These are phyloP conservation scores for Drosophila subquinaria DNA, from an alignment of 2,888 invertebrate genomes.

Conservation along the genomic window DNA sequence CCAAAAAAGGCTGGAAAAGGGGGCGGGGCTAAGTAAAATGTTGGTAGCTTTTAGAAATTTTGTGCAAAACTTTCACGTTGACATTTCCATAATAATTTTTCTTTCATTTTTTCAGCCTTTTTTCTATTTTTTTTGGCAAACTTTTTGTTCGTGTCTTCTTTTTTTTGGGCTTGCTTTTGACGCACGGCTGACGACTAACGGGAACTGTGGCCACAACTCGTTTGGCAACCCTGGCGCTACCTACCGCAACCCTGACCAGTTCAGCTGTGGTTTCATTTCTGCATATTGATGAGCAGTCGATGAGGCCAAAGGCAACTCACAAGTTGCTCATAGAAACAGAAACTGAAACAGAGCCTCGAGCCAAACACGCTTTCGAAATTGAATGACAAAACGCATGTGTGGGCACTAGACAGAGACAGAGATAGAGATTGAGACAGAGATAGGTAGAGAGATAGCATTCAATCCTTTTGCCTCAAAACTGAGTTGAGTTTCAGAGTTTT, in stretches of 20 bases:
- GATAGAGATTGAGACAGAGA: background rate
- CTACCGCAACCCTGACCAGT: constrained; percentile 1
- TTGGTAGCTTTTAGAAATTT: constrained; percentile 57
- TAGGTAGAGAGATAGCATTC: constrained; percentile 19
- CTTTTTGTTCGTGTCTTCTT: constrained; percentile 10
- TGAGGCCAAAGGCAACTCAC: constrained; percentile 44
- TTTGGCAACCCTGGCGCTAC: constrained; percentile 18
- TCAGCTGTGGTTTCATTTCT: constrained; percentile 51
- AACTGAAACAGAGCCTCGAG: constrained; percentile 8
- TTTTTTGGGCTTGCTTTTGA: constrained; percentile 63
- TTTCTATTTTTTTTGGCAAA: background rate
- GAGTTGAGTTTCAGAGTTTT: constrained; percentile 10
- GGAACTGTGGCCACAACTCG: constrained; percentile 42
- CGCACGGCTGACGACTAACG: constrained; percentile 69
- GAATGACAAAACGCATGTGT: constrained; percentile 77
- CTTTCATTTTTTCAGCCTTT: constrained; percentile 44
- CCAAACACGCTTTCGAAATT: constrained; percentile 63
- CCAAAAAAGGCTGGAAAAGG: background rate
- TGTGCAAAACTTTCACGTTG: constrained; percentile 78
- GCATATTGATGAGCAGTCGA: constrained; percentile 70
- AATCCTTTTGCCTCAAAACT: constrained; percentile 47
- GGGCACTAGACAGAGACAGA: constrained; percentile 33
- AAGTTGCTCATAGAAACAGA: constrained; percentile 19
- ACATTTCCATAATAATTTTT: constrained; percentile 80
- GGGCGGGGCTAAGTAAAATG: background rate